Evolutionary conservation across 2,888 invertebrate genomes (phyloP), one percentile per base, ranked within the genome.

Genomic region (Chesias legatella): DNA sequence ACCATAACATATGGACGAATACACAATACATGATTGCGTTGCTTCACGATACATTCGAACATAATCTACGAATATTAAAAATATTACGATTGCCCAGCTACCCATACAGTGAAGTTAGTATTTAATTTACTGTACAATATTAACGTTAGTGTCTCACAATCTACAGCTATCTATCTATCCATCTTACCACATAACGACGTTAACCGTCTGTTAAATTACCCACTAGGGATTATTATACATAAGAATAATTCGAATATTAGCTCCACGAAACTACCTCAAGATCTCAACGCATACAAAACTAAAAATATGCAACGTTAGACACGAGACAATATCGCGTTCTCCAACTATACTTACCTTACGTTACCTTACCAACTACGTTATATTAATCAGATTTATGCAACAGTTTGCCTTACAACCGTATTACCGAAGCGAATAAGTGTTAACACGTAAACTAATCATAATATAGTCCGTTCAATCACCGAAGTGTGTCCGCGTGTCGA

Each of bases 51-150:
- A 74, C 61, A 66, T 67, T 65, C 63, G 73, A 73, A 68, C 65
- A 73, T 73, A 73, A 73, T 44, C 68, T 77, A 77, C 68, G 67
- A 72, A 73, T 79, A 81, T 73, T 80, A 79, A 82, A 80, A 79
- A 79, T 79, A 83, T 75, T 81, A 80, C 68, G 83, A 82, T 85
- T 84, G 84, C 83, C 85, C 85, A 84, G 81, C 85, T 85, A 85
- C 85, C 85, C 81, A 81, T 77, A 79, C 73, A 80, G 80, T 80
- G 83, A 80, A 81, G 79, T 85, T 83, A 83, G 83, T 85, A 79
- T 75, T 75, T 76, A 73, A 67, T 33, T 80, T 82, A 84, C 83
- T 84, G 85, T 83, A 84, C 83, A 83, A 63, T 74, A 73, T 70
- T 76, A 63, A 73, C 55, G 72, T 80, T 72, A 78, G 70, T 64